Base-by-base conservation (phyloP, 2,888 invertebrate genomes). In the Rhogogaster chlorosoma region DNA sequence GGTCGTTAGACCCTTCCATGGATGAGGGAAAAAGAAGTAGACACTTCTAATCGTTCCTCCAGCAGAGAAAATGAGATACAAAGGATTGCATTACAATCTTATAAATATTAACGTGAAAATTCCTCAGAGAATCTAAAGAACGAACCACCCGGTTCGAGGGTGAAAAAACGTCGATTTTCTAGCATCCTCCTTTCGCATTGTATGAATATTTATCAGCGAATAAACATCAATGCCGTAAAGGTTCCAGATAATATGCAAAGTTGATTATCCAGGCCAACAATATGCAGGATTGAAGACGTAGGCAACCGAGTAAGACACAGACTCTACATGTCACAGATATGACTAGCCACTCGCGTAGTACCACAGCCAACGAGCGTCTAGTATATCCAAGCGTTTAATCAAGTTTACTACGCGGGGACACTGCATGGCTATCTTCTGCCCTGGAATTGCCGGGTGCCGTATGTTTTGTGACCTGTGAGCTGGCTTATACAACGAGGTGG, bases 301-400 rank as follows among this genome's bases (percentile, higher is more conserved):
- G 82, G 22, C 5, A 67, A 57, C 64, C 32, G 2, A n/a, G 83
- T 12, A 42, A 38, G 49, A 18, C 83, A 53, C 4, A 77, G 26
- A 26, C 77, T 77, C 77, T 32, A 9, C 29, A 32, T 32, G 22
- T 22, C 53, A 77, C 49, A 53, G 77, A 77, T 77, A 77, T 77
- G 77, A 53, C 49, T 78, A 83, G 45, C 67, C 67, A 38, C 15
- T 45, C 42, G 22, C 36, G 26, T 36, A 80, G 32, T 61, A 61
- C 29, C 36, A 38, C 80, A 36, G 38, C n/a, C 57, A 64, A 29
- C 57, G 57, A 49, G 42, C 61, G 32, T n/a, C 67, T 67, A 18
- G 61, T 57, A 75, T 61, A 67, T 84, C 70, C 53, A 53, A 45
- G 84, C 82, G 42, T 85, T 85, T 85, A 85, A 85, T 85, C 84